Conservation (phyloP, 2,113 vertebrate genomes). For the Cercopithecus mona region DNA sequence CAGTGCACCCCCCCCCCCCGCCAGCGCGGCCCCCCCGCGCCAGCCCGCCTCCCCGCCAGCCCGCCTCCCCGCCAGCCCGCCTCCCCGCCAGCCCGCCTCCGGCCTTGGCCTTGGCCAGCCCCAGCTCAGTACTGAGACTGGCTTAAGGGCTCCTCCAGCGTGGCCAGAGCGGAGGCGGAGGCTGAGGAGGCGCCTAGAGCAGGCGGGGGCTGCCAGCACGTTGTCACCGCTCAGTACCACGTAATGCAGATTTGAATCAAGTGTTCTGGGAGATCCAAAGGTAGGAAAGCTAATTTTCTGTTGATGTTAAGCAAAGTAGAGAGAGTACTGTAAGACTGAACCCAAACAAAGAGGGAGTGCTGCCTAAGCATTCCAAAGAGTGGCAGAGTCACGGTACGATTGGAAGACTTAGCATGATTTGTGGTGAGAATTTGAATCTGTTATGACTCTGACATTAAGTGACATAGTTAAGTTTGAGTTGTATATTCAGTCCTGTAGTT, state of each 20-base stretch:
- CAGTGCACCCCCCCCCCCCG: too few relatives aligned
- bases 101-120: too few relatives aligned
- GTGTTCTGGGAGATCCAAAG: neutral
- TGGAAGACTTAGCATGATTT: neutral
- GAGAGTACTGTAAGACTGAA: neutral
- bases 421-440: neutral
- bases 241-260: neutral
- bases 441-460: neutral
- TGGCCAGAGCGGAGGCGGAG: too few relatives aligned
- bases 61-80: too few relatives aligned
- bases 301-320: neutral
- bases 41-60: too few relatives aligned
- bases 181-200: too few relatives aligned
- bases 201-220: too few relatives aligned
- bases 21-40: too few relatives aligned
- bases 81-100: too few relatives aligned
- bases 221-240: too few relatives aligned
- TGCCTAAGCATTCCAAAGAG: neutral
- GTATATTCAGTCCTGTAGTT: neutral
- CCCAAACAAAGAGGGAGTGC: fast-evolving
- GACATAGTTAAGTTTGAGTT: neutral
- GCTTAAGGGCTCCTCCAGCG: too few relatives aligned
- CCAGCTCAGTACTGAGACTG: too few relatives aligned
- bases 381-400: neutral
- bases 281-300: neutral